Evolutionary conservation across 2,113 vertebrate species (phyloP).

Genomic region (Rhizomys pruinosus): DNA sequence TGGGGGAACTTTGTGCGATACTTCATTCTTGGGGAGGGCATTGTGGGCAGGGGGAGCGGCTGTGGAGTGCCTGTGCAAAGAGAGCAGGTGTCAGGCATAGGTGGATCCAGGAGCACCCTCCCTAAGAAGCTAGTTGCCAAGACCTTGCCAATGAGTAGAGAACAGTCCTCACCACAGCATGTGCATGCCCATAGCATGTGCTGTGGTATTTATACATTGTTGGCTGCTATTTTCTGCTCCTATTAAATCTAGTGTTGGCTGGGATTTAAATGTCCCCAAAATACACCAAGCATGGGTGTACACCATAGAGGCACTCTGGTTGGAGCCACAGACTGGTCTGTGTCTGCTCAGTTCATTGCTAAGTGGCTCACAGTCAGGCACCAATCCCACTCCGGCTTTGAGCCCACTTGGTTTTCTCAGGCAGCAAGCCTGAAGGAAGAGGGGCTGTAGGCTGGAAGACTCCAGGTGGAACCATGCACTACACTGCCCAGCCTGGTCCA

Average conservation of each 20-base stretch:
- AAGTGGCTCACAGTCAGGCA: not conserved
- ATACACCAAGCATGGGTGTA: not conserved
- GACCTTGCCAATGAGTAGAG: not conserved
- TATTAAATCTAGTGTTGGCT: rapidly evolving
- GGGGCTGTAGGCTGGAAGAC: too few relatives aligned
- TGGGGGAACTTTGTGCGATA: not conserved
- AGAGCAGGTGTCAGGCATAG: not conserved
- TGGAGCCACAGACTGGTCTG: not conserved
- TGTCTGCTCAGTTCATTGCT: not conserved
- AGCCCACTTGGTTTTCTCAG: rapidly evolving
- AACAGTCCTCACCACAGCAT: too few relatives aligned
- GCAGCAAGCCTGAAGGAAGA: rapidly evolving
- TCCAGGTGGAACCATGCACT: too few relatives aligned
- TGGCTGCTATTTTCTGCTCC: not conserved
- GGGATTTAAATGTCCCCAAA: not conserved
- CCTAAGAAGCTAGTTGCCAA: not conserved
- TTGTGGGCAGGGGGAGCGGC: not conserved
- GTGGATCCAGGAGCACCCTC: not conserved
- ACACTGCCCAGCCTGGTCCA: not conserved
- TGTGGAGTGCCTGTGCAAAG: conserved; percentile 42
- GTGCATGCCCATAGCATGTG: rapidly evolving
- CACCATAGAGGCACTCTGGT: too few relatives aligned
- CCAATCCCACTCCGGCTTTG: rapidly evolving
- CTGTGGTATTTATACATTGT: not conserved
- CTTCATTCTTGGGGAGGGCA: conserved; percentile 52